A percentile compares a stretch with the other conserved stretches of the same genome.
Evolutionary conservation across 2,797 vertebrate species (phyloP).

Genomic region (Periparus ater): DNA sequence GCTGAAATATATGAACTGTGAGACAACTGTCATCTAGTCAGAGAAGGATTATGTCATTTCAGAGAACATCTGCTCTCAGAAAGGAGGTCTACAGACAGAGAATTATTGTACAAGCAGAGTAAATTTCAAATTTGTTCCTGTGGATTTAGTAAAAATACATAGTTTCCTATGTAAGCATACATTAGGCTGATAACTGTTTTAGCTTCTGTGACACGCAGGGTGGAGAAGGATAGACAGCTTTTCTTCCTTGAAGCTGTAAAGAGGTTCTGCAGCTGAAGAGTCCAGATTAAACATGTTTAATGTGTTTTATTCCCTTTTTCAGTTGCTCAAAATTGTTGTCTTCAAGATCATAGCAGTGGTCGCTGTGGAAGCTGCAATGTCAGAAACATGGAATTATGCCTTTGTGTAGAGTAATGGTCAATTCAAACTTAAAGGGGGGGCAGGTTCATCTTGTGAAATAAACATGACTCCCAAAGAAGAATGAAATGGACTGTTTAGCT

Average conservation of each 20-base stretch:
- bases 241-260: background rate
- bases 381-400: background rate
- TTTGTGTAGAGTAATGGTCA: background rate
- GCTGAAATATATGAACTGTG: background rate
- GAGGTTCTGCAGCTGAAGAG: background rate
- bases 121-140: background rate
- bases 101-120: background rate
- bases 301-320: background rate
- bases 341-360: background rate
- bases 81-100: background rate
- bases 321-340: background rate
- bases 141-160: background rate
- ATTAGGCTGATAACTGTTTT: background rate
- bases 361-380: background rate
- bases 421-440: background rate
- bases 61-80: background rate
- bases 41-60: background rate
- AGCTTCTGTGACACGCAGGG: background rate
- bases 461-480: background rate
- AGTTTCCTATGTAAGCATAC: background rate
- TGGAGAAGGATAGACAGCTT: background rate
- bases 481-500: background rate
- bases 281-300: background rate
- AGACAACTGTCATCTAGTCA: background rate
- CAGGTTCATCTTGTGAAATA: slow-evolving; percentile 10